Evolutionary conservation across 2,888 invertebrate species (phyloP).

Genomic region (Cacoxenus indagator): DNA sequence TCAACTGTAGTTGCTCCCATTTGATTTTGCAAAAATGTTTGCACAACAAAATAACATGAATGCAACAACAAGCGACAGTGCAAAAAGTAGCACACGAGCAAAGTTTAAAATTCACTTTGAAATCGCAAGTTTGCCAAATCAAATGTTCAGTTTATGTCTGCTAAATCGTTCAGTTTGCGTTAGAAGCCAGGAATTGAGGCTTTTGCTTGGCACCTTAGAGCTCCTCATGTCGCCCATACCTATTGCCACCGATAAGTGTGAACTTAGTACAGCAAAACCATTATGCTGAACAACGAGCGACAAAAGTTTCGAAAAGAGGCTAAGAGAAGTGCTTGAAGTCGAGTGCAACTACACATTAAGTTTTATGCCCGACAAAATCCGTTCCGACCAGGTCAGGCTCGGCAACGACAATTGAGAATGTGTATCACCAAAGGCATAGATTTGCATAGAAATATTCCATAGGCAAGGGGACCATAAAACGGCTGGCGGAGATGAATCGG

Average conservation of each 20-base stretch:
- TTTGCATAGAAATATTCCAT: conserved; percentile 52
- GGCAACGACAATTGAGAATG: conserved; percentile 33
- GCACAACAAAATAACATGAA: background rate
- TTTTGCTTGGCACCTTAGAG: background rate
- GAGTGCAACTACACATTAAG: no score
- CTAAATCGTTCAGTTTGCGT: background rate
- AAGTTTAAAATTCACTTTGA: conserved; percentile 11
- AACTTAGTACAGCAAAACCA: background rate
- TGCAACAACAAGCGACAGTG: background rate
- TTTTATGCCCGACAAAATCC: no score
- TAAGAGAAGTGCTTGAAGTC: no score
- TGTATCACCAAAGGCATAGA: conserved; percentile 54
- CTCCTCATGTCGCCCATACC: background rate
- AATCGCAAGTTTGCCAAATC: background rate
- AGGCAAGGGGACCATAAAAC: background rate
- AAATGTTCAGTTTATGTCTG: background rate
- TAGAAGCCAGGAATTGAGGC: no score
- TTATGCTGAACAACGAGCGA: background rate
- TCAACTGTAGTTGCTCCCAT: conserved; percentile 31
- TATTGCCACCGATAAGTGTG: background rate
- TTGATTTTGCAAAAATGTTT: conserved; percentile 6
- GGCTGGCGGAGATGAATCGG: conserved; percentile 30
- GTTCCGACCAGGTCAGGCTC: no score
- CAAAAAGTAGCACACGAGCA: background rate
- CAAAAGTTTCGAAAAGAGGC: background rate